Base-by-base conservation (phyloP, 1,140 invertebrate species). In the Drosophila ogumai region DNA sequence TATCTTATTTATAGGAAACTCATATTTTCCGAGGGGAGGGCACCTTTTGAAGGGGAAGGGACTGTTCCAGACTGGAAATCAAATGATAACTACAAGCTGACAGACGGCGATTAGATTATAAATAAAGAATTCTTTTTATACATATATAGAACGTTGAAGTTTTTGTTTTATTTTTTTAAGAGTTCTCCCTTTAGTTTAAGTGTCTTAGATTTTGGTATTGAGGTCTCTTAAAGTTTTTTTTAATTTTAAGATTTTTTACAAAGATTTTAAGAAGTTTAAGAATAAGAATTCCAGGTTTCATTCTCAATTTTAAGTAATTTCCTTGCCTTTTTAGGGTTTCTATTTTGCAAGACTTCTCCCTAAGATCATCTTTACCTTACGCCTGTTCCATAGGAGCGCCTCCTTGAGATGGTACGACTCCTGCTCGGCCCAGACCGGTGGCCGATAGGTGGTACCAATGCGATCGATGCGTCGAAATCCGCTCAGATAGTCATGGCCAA, bases 401-500 rank as follows among this genome's bases (percentile, higher is more conserved):
- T 84, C 76, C 61, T 90, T 87, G 15, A 80, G 60, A 46, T 84
- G 63, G 28, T 60, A 74, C 6, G 66, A 57, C 22, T 87, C 84
- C 49, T 82, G 71, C 0, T 84, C 67, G 3, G 60, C 50, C 84
- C 84, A 88, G 31, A 40, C 17, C 2, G 74, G 44, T 12, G 73
- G 28, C 9, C 41, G 25, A 28, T 81, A 67, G 43, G 52, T 55
- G 52, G 46, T 17, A 10, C 76, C 72, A 34, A 74, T 38, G n/a
- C 79, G 76, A 72, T 88, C 59, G 17, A 77, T 75, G 84, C 84
- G 80, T n/a, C 84, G 72, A 69, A 90, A 80, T 61, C 84, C 80
- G 80, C 76, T 84, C 44, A 84, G 49, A 84, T 87, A 69, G 46
- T 87, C 85, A 90, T 80, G 85, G 68, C 80, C 76, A 71, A 87